These are phyloP conservation scores for Lamellibrachia luymesi DNA, from an alignment of 1,140 invertebrate genomes.

Conservation along the genomic window DNA sequence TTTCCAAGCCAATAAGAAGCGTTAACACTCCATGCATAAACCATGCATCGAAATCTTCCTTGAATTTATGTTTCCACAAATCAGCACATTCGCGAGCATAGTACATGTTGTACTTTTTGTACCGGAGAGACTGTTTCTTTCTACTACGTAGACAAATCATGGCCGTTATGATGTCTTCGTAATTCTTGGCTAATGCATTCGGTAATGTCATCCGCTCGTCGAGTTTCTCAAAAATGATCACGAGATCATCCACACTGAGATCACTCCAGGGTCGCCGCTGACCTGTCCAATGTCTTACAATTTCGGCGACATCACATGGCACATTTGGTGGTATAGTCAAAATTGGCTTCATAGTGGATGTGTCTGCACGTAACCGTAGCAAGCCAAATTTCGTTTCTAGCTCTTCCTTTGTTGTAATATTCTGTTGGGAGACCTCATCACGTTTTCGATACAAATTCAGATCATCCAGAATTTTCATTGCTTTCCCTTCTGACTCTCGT, in stretches of 20 bases:
- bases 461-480: background rate
- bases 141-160: background rate
- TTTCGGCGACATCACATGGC: background rate
- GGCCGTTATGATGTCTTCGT: background rate
- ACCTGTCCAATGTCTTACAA: background rate
- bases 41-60: background rate
- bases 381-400: background rate
- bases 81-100: background rate
- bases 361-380: background rate
- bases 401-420: background rate
- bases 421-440: background rate
- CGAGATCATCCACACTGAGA: background rate
- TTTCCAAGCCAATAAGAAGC: background rate
- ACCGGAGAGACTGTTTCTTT: background rate
- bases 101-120: background rate
- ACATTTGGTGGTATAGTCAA: background rate
- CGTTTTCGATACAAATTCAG: background rate
- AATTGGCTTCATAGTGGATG: background rate
- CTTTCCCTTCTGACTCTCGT: background rate
- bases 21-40: background rate
- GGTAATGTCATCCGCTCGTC: background rate
- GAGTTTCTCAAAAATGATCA: background rate
- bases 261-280: background rate
- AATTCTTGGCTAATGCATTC: background rate
- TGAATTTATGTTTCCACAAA: background rate